phyloP scores from a whole-genome alignment of 2,888 invertebrate species.

The Hirtodrosophila duncani region DNA sequence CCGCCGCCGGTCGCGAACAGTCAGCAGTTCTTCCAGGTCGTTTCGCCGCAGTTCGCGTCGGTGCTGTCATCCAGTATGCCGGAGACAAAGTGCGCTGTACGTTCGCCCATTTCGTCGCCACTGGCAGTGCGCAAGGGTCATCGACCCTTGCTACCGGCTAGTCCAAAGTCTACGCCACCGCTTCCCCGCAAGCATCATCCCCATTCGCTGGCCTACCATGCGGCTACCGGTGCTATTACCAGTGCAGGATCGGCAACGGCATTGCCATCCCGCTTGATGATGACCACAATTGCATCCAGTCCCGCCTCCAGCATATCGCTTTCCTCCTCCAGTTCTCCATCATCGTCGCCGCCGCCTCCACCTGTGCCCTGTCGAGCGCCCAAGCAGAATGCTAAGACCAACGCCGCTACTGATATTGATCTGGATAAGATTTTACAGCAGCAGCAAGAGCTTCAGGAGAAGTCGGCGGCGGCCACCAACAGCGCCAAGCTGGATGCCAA shows the following conservation, averaged over 20 bases:
- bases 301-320: conserved; percentile 75
- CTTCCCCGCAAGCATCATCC: conserved; percentile 66
- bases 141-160: conserved; percentile 52
- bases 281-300: conserved; percentile 64
- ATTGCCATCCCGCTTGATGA: conserved; percentile 64
- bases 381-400: conserved; percentile 40
- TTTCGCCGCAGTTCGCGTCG: conserved; percentile 70
- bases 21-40: conserved; percentile 68
- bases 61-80: conserved; percentile 65
- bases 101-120: conserved; percentile 73
- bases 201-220: conserved; percentile 69
- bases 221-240: conserved; percentile 59
- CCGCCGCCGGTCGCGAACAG: conserved; percentile 38
- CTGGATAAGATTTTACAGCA: conserved; percentile 68
- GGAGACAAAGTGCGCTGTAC: conserved; percentile 62
- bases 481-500: conserved; percentile 73
- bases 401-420: conserved; percentile 44
- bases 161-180: conserved; percentile 74
- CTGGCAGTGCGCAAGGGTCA: conserved; percentile 66
- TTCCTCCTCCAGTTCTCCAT: conserved; percentile 76
- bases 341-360: conserved; percentile 75
- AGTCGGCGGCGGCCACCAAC: conserved; percentile 63
- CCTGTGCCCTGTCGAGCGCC: conserved; percentile 75
- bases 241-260: conserved; percentile 60
- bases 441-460: conserved; percentile 70